These are phyloP conservation scores for Drosophila formosana DNA, from an alignment of 2,888 invertebrate genomes.

Conservation along the genomic window DNA sequence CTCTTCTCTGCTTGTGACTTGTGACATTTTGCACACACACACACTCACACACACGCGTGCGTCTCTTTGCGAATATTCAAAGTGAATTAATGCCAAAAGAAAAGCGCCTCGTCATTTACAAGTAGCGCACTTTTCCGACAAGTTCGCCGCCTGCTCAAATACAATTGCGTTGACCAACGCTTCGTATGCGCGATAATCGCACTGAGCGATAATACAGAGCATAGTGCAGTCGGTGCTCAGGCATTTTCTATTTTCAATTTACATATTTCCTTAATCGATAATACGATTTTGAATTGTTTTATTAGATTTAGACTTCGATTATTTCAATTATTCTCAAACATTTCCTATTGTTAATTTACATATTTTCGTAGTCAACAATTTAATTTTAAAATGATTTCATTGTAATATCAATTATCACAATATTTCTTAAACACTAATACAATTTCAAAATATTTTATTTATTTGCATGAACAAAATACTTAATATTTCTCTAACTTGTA, in stretches of 20 bases:
- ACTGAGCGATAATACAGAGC: not conserved
- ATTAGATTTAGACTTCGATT: too few species aligned
- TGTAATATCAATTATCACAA: too few species aligned
- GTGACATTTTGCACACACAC: slow-evolving; percentile 64
- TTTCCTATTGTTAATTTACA: too few species aligned
- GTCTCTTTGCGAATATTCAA: slow-evolving; percentile 50
- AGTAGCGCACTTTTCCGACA: slow-evolving; percentile 12
- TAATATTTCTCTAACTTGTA: too few species aligned
- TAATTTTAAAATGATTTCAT: too few species aligned
- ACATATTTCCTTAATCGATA: not conserved
- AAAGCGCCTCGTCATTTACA: slow-evolving; percentile 44
- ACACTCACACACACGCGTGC: slow-evolving; percentile 17
- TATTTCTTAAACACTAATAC: too few species aligned
- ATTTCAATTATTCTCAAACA: too few species aligned
- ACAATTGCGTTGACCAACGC: not conserved
- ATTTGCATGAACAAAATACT: too few species aligned
- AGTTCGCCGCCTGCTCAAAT: not conserved
- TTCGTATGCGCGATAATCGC: slow-evolving; percentile 3
- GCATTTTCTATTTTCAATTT: not conserved
- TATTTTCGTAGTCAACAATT: too few species aligned
- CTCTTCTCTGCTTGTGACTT: slow-evolving; percentile 48
- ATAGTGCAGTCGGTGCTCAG: not conserved
- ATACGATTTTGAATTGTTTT: not conserved
- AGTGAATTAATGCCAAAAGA: slow-evolving; percentile 48
- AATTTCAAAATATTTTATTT: too few species aligned